phyloP scores from a whole-genome alignment of 2,797 vertebrate species.

The Lateolabrax maculatus region DNA sequence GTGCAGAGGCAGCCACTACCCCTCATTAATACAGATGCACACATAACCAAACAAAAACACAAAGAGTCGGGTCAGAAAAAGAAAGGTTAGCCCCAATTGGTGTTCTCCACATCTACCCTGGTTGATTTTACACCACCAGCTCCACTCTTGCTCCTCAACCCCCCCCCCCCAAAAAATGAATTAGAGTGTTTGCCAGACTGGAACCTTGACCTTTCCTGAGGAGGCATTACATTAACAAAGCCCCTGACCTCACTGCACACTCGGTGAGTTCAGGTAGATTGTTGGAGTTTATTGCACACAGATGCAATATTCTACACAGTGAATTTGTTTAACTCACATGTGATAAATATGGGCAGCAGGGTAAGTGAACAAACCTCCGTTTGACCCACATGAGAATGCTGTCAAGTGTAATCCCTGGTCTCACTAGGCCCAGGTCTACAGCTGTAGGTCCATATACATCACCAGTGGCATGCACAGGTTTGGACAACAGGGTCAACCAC shows the following conservation, averaged over 20 bases:
- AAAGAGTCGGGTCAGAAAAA: background rate
- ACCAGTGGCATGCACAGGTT: background rate
- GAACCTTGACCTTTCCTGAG: conserved; percentile 77
- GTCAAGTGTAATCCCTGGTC: background rate
- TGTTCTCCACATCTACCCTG: background rate
- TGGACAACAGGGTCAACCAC: conserved; percentile 4
- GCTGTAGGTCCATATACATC: background rate
- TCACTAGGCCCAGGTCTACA: background rate
- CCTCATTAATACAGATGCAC: background rate
- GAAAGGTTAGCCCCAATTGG: background rate
- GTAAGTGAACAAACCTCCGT: background rate
- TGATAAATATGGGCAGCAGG: background rate
- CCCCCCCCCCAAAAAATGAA: conserved; percentile 43
- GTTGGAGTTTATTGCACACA: conserved; percentile 35
- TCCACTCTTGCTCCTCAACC: conserved; percentile 4
- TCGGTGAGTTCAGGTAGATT: conserved; percentile 40
- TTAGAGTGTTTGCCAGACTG: conserved; percentile 72
- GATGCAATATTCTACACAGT: conserved; percentile 34
- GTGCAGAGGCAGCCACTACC: background rate
- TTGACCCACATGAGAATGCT: background rate
- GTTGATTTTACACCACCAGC: conserved; percentile 23
- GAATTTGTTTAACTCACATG: conserved; percentile 16
- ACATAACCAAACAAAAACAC: background rate
- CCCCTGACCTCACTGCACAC: conserved; percentile 48
- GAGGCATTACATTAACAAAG: conserved; percentile 58